These are phyloP conservation scores for Cosmopolites sordidus DNA, from an alignment of 2,888 invertebrate species.

Conservation along the genomic window DNA sequence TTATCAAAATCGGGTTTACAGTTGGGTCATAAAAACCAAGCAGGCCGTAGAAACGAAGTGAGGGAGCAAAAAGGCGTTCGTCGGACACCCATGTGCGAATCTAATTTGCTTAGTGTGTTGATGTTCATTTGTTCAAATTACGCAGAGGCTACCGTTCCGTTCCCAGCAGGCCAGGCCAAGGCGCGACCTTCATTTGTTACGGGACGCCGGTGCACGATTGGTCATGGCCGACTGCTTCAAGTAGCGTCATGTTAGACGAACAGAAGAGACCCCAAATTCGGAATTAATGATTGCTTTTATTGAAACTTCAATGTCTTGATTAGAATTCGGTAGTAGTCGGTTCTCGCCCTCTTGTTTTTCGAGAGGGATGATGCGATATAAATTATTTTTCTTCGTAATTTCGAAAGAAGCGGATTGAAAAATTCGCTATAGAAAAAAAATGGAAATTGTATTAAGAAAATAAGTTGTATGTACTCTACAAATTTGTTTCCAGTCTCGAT, in stretches of 20 bases:
- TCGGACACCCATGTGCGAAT: slow-evolving; percentile 51
- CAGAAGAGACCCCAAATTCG: slow-evolving; percentile 41
- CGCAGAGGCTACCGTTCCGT: slow-evolving; percentile 43
- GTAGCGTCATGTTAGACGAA: slow-evolving; percentile 39
- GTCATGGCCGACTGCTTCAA: slow-evolving; percentile 34
- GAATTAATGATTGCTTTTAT: slow-evolving; percentile 70
- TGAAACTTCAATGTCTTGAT: slow-evolving; percentile 66
- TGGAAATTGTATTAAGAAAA: too few relatives aligned
- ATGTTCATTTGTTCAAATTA: slow-evolving; percentile 64
- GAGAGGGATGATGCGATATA: too few relatives aligned
- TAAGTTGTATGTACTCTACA: too few relatives aligned
- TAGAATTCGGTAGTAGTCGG: slow-evolving; percentile 37
- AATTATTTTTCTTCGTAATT: too few relatives aligned
- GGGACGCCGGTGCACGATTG: slow-evolving; percentile 16
- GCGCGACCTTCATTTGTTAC: slow-evolving; percentile 20
- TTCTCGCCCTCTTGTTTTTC: too few relatives aligned
- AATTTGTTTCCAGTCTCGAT: too few relatives aligned
- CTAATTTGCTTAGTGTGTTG: slow-evolving; percentile 56
- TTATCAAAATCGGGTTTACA: too few relatives aligned
- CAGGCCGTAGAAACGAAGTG: neutral
- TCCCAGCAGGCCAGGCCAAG: slow-evolving; percentile 30
- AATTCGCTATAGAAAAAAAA: too few relatives aligned
- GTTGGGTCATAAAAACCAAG: neutral
- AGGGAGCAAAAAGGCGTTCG: neutral
- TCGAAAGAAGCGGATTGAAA: too few relatives aligned